Evolutionary conservation across 2,797 vertebrate species (phyloP).

Genomic region (Phataginus tricuspis): DNA sequence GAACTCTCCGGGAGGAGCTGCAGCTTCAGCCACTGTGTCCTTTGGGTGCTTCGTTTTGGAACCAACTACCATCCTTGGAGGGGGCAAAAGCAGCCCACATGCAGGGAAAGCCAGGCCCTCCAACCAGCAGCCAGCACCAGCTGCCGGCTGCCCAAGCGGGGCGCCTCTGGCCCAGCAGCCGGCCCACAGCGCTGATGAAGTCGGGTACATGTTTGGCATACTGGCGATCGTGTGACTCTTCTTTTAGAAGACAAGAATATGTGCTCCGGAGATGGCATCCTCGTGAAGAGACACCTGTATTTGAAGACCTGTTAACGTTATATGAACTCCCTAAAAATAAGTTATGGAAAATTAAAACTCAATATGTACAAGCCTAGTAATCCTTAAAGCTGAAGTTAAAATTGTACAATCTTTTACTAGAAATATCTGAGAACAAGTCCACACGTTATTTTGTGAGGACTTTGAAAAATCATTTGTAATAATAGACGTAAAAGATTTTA

Average conservation of each 20-base stretch:
- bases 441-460: conserved; percentile 15
- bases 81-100: background rate
- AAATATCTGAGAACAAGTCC: conserved; percentile 10
- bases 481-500: background rate
- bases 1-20: background rate
- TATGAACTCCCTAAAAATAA: background rate
- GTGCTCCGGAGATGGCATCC: background rate
- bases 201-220: background rate
- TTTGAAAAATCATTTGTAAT: conserved; percentile 9
- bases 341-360: background rate
- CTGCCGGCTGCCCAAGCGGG: background rate
- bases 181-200: background rate
- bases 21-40: background rate
- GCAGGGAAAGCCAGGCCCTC: background rate
- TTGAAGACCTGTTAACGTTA: background rate
- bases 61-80: background rate
- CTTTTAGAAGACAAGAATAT: conserved; percentile 7
- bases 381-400: conserved; percentile 34
- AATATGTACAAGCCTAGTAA: background rate
- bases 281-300: conserved; percentile 8
- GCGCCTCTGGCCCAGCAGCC: background rate
- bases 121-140: background rate
- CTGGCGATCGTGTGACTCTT: background rate
- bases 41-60: background rate
- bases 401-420: background rate